Evolutionary conservation across 2,113 vertebrate species (phyloP).

Genomic region (Bubo blakistoni): DNA sequence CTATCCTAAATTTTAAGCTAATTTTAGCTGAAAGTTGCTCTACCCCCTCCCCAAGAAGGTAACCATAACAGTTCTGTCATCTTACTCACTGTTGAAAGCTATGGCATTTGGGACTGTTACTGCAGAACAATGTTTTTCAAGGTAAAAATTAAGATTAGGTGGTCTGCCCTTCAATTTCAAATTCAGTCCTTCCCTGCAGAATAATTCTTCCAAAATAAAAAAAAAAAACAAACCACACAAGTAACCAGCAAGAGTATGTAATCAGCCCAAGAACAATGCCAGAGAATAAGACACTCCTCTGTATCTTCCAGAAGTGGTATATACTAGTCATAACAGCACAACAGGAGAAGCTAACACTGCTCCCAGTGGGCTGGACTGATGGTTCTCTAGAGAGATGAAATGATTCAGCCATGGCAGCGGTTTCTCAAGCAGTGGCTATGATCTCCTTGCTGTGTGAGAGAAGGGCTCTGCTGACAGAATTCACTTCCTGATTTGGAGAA

Average conservation of each 20-base stretch:
- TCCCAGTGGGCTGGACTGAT: background rate
- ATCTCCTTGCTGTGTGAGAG: background rate
- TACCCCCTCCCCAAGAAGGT: background rate
- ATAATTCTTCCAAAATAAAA: background rate
- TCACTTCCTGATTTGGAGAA: background rate
- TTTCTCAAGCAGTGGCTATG: background rate
- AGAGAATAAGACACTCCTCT: background rate
- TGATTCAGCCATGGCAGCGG: background rate
- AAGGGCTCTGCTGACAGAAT: background rate
- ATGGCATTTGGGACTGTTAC: background rate
- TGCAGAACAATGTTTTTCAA: background rate
- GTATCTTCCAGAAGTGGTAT: background rate
- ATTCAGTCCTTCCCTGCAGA: background rate
- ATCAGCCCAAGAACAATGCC: rapidly evolving
- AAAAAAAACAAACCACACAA: background rate
- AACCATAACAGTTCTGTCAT: background rate
- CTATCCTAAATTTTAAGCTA: background rate
- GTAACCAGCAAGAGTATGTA: background rate
- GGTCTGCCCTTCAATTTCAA: background rate
- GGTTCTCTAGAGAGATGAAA: background rate
- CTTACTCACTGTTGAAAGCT: background rate
- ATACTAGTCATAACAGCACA: background rate
- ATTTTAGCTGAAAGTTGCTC: background rate
- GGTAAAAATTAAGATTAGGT: background rate
- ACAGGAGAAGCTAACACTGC: background rate